Conservation (phyloP, 2,797 vertebrate species). For the Podarcis siculus region DNA sequence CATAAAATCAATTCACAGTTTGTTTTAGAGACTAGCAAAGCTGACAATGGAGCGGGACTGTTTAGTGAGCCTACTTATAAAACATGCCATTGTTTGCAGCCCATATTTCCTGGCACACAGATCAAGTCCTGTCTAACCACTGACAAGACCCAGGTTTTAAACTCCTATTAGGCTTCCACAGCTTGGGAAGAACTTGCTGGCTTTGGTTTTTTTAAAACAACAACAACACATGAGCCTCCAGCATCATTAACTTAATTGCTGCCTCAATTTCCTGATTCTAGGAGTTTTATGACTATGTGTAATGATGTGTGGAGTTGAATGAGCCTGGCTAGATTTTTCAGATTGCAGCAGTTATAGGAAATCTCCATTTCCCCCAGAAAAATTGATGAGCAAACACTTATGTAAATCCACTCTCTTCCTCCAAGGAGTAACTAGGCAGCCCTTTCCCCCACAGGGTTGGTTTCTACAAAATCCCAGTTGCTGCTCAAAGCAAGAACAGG, state of each 20-base stretch:
- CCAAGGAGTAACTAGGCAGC: not conserved
- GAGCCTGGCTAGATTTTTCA: slow-evolving; percentile 37
- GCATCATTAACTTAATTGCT: slow-evolving; percentile 55
- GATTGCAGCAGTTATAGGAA: slow-evolving; percentile 8
- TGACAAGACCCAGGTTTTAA: slow-evolving; percentile 40
- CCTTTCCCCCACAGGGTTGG: not conserved
- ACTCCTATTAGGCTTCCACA: slow-evolving; percentile 14
- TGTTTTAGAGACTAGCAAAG: slow-evolving; percentile 34
- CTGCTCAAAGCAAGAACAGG: not conserved
- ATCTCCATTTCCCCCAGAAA: slow-evolving; percentile 27
- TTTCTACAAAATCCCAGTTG: fast-evolving
- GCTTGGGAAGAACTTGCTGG: slow-evolving; percentile 37
- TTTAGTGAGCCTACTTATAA: slow-evolving; percentile 20
- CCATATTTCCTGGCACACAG: not conserved
- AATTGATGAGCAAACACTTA: slow-evolving; percentile 3
- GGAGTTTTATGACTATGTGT: slow-evolving; percentile 42
- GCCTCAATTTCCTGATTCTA: slow-evolving; percentile 28
- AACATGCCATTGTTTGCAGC: not conserved
- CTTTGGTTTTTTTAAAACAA: not conserved
- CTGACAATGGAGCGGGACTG: slow-evolving; percentile 17
- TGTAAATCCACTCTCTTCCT: slow-evolving; percentile 1
- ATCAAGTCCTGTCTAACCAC: slow-evolving; percentile 24
- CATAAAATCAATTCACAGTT: slow-evolving; percentile 29
- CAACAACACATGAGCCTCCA: slow-evolving; percentile 6
- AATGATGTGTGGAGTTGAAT: slow-evolving; percentile 18